Conservation (phyloP, 1,140 invertebrate species). For the Zelostemma sp. region DNA sequence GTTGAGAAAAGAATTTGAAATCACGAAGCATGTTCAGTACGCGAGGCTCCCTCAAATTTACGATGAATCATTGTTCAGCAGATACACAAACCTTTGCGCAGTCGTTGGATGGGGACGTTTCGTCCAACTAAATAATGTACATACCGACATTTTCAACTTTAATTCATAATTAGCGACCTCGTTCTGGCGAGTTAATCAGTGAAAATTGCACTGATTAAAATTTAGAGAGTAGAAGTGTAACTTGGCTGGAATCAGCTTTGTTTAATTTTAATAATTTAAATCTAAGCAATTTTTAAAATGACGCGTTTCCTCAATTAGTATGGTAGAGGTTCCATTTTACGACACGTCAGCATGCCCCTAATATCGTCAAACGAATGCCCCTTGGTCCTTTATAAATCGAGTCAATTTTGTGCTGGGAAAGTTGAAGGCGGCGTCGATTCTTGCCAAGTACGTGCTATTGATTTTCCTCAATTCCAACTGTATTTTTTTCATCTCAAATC, state of each 20-base stretch:
- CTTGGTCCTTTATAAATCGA: constrained; percentile 9
- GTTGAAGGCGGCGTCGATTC: constrained; percentile 71
- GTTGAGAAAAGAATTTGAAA: constrained; percentile 25
- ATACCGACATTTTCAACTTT: not conserved
- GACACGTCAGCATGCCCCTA: constrained; percentile 46
- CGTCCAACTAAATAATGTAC: not conserved
- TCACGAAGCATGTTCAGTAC: constrained; percentile 9
- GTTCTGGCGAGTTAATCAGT: too few species aligned
- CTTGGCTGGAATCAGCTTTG: too few species aligned
- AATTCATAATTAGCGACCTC: too few species aligned
- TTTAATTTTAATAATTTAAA: too few species aligned
- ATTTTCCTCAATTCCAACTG: too few species aligned
- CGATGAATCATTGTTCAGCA: constrained; percentile 35
- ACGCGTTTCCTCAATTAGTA: constrained; percentile 1
- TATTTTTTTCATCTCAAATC: too few species aligned
- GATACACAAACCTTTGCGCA: constrained; percentile 31
- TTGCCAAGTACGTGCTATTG: constrained; percentile 66
- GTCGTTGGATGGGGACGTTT: constrained; percentile 52
- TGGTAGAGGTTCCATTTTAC: constrained; percentile 28
- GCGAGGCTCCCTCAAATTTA: constrained; percentile 6
- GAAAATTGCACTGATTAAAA: too few species aligned
- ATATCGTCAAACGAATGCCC: constrained; percentile 38
- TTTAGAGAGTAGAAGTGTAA: too few species aligned
- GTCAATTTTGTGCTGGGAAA: constrained; percentile 72
- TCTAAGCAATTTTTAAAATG: too few species aligned